Percentiles rank a stretch among this genome's conserved stretches.
Evolutionary conservation across 2,113 vertebrate genomes (phyloP).

Genomic region (Chloropsis cyanopogon): DNA sequence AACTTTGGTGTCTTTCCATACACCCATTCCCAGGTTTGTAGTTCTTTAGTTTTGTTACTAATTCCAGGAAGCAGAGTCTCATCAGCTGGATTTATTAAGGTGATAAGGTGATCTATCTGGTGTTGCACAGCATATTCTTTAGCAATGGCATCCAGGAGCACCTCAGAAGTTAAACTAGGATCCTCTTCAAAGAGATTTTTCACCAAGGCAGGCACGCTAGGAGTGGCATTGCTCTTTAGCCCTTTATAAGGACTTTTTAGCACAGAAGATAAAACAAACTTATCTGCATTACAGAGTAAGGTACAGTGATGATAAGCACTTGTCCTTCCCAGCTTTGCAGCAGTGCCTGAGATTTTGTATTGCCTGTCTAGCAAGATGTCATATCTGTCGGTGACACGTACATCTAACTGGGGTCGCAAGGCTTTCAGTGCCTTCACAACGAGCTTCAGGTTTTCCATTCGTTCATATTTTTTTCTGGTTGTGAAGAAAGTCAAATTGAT

Average conservation of each 20-base stretch:
- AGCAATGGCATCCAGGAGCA: constrained; percentile 78
- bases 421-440: constrained; percentile 80
- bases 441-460: constrained; percentile 84
- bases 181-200: constrained; percentile 86
- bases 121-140: constrained; percentile 79
- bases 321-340: constrained; percentile 86
- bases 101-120: constrained; percentile 51
- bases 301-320: constrained; percentile 94
- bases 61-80: constrained; percentile 82
- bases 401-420: constrained; percentile 77
- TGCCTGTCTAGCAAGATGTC: constrained; percentile 84
- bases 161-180: constrained; percentile 77
- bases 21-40: constrained; percentile 89
- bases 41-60: constrained; percentile 69
- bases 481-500: constrained; percentile 95
- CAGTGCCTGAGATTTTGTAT: constrained; percentile 93
- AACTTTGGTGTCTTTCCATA: constrained; percentile 93
- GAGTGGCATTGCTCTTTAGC: constrained; percentile 88
- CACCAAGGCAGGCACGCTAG: constrained; percentile 84
- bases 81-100: constrained; percentile 79
- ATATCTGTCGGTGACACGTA: constrained; percentile 80
- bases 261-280: constrained; percentile 74
- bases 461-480: constrained; percentile 83
- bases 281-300: constrained; percentile 81
- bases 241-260: constrained; percentile 82